Conservation (phyloP, 2,797 vertebrate genomes). For the Sternarchorhynchus goeldii region DNA sequence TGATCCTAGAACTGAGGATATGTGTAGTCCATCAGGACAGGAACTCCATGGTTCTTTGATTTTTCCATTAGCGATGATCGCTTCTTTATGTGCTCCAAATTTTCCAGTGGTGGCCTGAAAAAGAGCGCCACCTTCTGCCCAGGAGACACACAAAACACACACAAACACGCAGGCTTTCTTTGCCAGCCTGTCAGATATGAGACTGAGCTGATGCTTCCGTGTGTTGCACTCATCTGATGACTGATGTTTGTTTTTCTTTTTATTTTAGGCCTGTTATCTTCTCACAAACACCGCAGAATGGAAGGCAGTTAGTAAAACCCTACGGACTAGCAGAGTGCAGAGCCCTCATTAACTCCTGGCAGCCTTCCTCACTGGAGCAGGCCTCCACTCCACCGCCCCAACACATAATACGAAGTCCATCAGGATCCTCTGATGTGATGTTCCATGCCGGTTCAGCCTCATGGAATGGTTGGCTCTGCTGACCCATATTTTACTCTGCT, state of each 20-base stretch:
- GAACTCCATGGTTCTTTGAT: slow-evolving; percentile 20
- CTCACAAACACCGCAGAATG: not conserved
- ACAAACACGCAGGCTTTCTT: not conserved
- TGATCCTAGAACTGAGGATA: slow-evolving; percentile 24
- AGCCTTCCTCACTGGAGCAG: not conserved
- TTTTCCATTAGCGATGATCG: slow-evolving; percentile 29
- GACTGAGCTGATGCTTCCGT: not conserved
- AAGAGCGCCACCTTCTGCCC: not conserved
- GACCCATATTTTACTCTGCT: slow-evolving; percentile 7
- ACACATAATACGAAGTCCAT: slow-evolving; percentile 11
- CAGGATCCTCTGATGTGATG: not conserved
- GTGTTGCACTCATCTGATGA: not conserved
- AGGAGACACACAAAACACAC: too few species aligned
- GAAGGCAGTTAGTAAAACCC: not conserved
- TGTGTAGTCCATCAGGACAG: slow-evolving; percentile 22
- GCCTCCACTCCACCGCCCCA: not conserved
- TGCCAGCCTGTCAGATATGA: slow-evolving; percentile 10
- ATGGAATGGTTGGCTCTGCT: not conserved
- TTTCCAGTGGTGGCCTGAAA: slow-evolving; percentile 21
- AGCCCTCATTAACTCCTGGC: not conserved
- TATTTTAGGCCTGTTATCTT: not conserved
- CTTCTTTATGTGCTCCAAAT: slow-evolving; percentile 12
- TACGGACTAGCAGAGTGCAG: not conserved
- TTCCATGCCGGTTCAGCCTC: not conserved
- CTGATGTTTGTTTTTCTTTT: not conserved